Base-by-base conservation (phyloP, 2,888 invertebrate species). In the Lissocephala sabroskyi region DNA sequence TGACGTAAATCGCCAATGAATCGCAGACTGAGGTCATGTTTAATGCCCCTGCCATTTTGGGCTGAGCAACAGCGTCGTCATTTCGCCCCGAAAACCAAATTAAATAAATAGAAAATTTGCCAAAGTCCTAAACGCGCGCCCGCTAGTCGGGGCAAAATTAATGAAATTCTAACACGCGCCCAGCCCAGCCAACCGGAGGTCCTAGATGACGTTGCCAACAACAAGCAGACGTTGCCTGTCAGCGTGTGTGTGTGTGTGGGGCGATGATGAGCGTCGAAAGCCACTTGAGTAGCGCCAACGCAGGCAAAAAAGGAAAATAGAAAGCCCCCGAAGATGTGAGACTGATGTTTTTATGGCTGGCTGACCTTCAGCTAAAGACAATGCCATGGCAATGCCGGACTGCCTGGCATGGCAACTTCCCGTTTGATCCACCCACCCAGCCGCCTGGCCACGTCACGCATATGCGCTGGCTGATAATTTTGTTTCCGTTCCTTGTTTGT, bases 81-180 rank as follows among this genome's bases (percentile, higher is more conserved):
- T n/a, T n/a, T n/a, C n/a, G n/a, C n/a, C n/a, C n/a, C 52, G 28
- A 44, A 51, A 46, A 41, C 51, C 55, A 65, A 75, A 71, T 75
- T 59, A 62, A 76, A 58, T 62, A 58, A 67, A 60, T 56, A 61
- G 56, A 75, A 71, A 71, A 75, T 59, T 64, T 50, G 54, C 55
- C 49, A 67, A 59, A 62, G 59, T 42, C 54, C 47, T 63, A n/a
- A n/a, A n/a, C n/a, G n/a, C n/a, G n/a, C n/a, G n/a, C n/a, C n/a
- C n/a, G n/a, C n/a, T n/a, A n/a, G 53, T 37, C 14, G 10, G 19
- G 7, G 23, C 13, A 37, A 37, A 37, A 37, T 44, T 56, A 56
- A 68, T 68, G 65, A 73, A 68, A 76, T 68, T 73, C 74, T 57
- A 57, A 32, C 68, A 71, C 52, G 73, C 54, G 53, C 53, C 26